Evolutionary conservation across 2,888 invertebrate genomes (phyloP).

Genomic region (Andrena hattorfiana): DNA sequence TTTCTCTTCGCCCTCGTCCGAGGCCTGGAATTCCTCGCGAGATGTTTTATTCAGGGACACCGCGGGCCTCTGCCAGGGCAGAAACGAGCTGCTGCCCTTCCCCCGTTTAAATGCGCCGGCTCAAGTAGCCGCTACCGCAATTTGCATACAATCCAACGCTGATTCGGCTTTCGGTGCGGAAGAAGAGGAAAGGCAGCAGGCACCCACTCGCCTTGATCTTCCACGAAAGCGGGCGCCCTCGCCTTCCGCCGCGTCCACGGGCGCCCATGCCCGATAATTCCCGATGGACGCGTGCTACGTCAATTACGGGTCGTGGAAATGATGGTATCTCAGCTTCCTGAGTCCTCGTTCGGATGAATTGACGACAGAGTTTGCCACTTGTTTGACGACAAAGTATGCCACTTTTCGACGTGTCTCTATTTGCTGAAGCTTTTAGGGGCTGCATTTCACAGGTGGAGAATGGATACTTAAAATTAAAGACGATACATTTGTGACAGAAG

Average conservation of each 20-base stretch:
- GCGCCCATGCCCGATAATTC: constrained; percentile 25
- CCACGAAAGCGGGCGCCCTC: constrained; percentile 32
- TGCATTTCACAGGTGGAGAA: no score
- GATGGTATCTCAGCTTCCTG: background rate
- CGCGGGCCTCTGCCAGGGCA: constrained; percentile 77
- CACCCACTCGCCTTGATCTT: constrained; percentile 51
- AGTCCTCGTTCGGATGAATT: background rate
- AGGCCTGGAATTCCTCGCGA: constrained; percentile 81
- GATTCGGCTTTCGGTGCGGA: constrained; percentile 72
- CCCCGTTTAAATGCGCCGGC: constrained; percentile 77
- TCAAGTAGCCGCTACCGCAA: constrained; percentile 84
- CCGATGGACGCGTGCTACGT: constrained; percentile 45
- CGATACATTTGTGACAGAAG: no score
- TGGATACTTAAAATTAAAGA: no score
- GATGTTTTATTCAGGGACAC: constrained; percentile 85
- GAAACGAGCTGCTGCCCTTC: constrained; percentile 73
- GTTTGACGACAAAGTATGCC: no score
- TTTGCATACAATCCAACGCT: constrained; percentile 84
- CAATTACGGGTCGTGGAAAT: constrained; percentile 38
- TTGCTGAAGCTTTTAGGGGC: no score
- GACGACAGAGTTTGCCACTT: no score
- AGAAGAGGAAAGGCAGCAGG: constrained; percentile 36
- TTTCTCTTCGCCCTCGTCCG: constrained; percentile 64
- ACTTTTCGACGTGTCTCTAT: no score
- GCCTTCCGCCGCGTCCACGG: constrained; percentile 2